These are phyloP conservation scores for Dryomyza anilis DNA, from an alignment of 2,888 invertebrate genomes.

Conservation along the genomic window DNA sequence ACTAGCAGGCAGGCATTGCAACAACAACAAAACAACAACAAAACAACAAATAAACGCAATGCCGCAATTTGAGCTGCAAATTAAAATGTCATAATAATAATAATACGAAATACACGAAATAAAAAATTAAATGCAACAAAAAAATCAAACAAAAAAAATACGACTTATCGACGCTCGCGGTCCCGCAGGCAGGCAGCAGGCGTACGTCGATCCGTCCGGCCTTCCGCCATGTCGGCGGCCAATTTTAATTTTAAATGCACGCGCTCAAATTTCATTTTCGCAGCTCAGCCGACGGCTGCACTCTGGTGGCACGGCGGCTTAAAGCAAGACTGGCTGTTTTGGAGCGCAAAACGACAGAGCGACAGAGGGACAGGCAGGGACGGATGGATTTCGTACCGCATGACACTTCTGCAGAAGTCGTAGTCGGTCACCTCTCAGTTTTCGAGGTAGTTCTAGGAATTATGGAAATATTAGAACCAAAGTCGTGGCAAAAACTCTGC, in stretches of 20 bases:
- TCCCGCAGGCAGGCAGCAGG: slow-evolving; percentile 1
- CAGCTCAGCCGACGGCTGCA: background rate
- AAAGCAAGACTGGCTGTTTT: too few species aligned
- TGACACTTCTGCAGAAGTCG: slow-evolving; percentile 10
- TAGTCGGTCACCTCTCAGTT: background rate
- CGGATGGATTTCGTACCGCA: too few species aligned
- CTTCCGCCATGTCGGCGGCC: slow-evolving; percentile 6
- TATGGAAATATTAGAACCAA: slow-evolving; percentile 14
- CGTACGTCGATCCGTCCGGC: too few species aligned
- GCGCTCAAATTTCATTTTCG: slow-evolving; percentile 19
- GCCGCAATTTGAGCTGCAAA: slow-evolving; percentile 17
- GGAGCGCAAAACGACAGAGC: too few species aligned
- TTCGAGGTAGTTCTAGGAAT: slow-evolving; percentile 7
- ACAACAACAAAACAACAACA: slow-evolving; percentile 18
- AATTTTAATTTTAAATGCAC: too few species aligned
- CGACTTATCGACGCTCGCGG: slow-evolving; percentile 1
- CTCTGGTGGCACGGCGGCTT: background rate
- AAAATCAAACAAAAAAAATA: background rate
- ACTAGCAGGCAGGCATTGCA: background rate
- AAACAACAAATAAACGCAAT: slow-evolving; percentile 18
- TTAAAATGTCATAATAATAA: slow-evolving; percentile 24
- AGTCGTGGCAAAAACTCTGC: background rate
- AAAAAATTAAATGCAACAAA: background rate
- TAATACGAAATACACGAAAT: background rate
- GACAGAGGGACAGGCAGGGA: too few species aligned